Percentiles rank a stretch among this genome's conserved stretches.
Conservation (phyloP, 2,888 invertebrate species). For the Pemphredon lugubris region DNA sequence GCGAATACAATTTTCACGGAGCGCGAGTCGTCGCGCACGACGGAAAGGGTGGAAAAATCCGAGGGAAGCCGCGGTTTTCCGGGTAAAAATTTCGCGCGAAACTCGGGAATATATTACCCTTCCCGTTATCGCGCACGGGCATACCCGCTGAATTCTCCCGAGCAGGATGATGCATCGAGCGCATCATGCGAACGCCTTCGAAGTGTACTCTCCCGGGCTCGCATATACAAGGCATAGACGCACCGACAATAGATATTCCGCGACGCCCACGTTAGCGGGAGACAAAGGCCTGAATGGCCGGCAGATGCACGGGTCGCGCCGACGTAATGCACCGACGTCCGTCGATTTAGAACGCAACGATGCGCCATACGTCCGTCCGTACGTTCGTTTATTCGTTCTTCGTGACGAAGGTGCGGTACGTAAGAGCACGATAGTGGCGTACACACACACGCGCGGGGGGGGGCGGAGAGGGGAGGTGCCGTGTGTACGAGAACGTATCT, state of each 20-base stretch:
- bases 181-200: constrained; percentile 49
- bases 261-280: constrained; percentile 72
- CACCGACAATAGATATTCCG: constrained; percentile 71
- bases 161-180: constrained; percentile 53
- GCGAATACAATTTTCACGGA: too few species aligned
- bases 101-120: constrained; percentile 45
- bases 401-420: constrained; percentile 73
- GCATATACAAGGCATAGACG: constrained; percentile 13
- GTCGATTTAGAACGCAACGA: constrained; percentile 71
- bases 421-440: constrained; percentile 30
- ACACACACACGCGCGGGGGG: too few species aligned
- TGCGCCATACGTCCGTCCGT: constrained; percentile 49
- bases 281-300: constrained; percentile 72
- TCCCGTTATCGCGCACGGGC: constrained; percentile 57
- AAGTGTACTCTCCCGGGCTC: constrained; percentile 8
- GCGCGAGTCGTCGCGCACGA: too few species aligned
- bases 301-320: constrained; percentile 63
- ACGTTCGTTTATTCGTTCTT: constrained; percentile 65
- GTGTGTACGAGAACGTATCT: constrained; percentile 11
- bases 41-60: too few species aligned
- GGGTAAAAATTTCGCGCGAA: too few species aligned
- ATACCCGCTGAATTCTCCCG: constrained; percentile 33
- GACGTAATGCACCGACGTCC: constrained; percentile 61
- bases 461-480: too few species aligned
- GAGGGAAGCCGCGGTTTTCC: too few species aligned